Evolutionary conservation across 2,888 invertebrate genomes (phyloP).

Genomic region (Magallana nippona): DNA sequence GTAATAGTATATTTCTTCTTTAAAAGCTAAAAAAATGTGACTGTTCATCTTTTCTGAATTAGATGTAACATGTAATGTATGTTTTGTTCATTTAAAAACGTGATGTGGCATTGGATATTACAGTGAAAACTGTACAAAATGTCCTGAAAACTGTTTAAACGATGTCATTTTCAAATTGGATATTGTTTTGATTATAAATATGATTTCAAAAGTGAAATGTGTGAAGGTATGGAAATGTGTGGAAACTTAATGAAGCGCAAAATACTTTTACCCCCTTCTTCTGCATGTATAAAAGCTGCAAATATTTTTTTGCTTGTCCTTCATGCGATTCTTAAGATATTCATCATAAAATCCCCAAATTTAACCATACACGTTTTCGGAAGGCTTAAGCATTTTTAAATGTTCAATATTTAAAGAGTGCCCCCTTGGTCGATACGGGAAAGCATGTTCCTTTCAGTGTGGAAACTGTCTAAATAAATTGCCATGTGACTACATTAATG

Average conservation of each 20-base stretch:
- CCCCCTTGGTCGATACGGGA: not conserved
- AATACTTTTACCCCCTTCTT: too few relatives aligned
- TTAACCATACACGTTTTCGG: too few relatives aligned
- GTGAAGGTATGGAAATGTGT: not conserved
- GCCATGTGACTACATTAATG: not conserved
- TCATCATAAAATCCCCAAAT: too few relatives aligned
- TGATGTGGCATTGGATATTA: not conserved
- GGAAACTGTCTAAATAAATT: not conserved
- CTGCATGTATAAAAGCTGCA: too few relatives aligned
- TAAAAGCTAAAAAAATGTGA: too few relatives aligned
- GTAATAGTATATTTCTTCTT: not conserved
- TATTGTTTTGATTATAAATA: not conserved
- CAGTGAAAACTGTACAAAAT: not conserved
- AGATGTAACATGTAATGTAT: not conserved
- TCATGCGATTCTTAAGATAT: too few relatives aligned
- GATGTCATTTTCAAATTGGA: not conserved
- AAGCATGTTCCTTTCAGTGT: not conserved
- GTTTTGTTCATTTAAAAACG: not conserved
- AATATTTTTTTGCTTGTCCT: too few relatives aligned
- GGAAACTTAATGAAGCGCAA: too few relatives aligned
- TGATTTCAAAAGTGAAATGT: not conserved
- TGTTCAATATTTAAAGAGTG: not conserved
- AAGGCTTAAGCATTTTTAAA: not conserved
- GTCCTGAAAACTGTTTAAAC: not conserved
- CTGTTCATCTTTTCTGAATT: too few relatives aligned